Evolutionary conservation across 2,888 invertebrate species (phyloP).

Genomic region (Torymus texanus): DNA sequence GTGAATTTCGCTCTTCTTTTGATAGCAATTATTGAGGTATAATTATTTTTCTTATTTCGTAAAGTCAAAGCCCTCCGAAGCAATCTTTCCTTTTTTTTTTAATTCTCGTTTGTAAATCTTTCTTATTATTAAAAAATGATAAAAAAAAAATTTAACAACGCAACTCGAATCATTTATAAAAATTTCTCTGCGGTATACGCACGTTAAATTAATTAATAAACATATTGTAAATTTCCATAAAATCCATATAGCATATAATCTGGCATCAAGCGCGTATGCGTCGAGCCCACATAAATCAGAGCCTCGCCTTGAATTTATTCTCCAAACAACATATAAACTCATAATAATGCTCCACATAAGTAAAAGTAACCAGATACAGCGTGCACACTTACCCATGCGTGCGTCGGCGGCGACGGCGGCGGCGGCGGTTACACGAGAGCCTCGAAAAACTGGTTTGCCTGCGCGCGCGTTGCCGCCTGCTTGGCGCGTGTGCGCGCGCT

Average conservation of each 20-base stretch:
- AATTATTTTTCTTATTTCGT: neutral
- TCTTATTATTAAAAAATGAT: no score
- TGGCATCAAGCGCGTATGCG: no score
- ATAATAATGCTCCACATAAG: conserved; percentile 8
- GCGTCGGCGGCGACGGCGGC: conserved; percentile 22
- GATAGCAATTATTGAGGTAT: neutral
- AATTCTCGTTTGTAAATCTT: no score
- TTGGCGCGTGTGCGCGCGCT: conserved; percentile 5
- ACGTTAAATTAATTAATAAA: no score
- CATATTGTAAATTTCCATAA: no score
- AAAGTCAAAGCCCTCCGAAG: neutral
- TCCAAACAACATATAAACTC: conserved; percentile 23
- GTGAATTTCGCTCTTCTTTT: neutral
- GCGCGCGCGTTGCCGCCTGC: neutral
- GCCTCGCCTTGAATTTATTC: conserved; percentile 23
- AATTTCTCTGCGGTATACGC: no score
- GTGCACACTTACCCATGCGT: conserved; percentile 43
- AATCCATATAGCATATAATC: no score
- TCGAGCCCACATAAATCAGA: conserved; percentile 15
- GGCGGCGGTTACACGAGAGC: conserved; percentile 28
- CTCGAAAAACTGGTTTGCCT: conserved; percentile 60
- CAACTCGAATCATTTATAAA: no score
- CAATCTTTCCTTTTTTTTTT: no score
- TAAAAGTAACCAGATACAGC: conserved; percentile 63
- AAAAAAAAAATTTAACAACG: no score